Percentiles rank a stretch among this genome's conserved stretches.
Evolutionary conservation across 2,797 vertebrate genomes (phyloP).

Genomic region (Echeneis naucrates): DNA sequence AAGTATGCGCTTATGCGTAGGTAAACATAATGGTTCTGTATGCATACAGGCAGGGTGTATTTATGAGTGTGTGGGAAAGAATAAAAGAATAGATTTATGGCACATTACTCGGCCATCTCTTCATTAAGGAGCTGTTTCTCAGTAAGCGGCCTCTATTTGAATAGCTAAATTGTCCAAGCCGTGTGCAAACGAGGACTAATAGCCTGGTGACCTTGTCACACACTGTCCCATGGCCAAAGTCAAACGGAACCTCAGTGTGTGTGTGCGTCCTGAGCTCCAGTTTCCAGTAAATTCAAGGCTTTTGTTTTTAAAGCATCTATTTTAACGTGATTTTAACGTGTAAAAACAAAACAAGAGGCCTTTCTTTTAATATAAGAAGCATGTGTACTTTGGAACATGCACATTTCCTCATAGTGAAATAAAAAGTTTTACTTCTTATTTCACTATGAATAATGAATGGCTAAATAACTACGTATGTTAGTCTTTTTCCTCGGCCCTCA

Average conservation of each 20-base stretch:
- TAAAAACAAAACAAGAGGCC: too few relatives aligned
- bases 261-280: constrained; percentile 21
- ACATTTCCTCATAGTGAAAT: too few relatives aligned
- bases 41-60: constrained; percentile 48
- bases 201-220: constrained; percentile 81
- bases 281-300: background rate
- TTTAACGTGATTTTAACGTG: background rate
- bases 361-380: too few relatives aligned
- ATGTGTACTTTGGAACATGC: too few relatives aligned
- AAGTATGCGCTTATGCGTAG: constrained; percentile 26
- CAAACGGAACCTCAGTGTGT: constrained; percentile 51
- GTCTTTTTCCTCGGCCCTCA: too few relatives aligned
- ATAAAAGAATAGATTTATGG: constrained; percentile 78
- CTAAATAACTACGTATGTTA: too few relatives aligned
- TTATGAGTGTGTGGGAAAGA: constrained; percentile 53
- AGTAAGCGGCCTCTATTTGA: constrained; percentile 80
- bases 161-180: constrained; percentile 84
- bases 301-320: background rate
- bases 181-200: constrained; percentile 79
- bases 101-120: constrained; percentile 79
- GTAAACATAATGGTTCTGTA: constrained; percentile 36
- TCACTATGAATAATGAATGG: too few relatives aligned
- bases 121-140: constrained; percentile 83
- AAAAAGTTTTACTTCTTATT: too few relatives aligned
- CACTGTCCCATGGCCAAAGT: constrained; percentile 70